Base-by-base conservation (phyloP, 92 coral and sea anemone genomes). In the Montipora capitata region DNA sequence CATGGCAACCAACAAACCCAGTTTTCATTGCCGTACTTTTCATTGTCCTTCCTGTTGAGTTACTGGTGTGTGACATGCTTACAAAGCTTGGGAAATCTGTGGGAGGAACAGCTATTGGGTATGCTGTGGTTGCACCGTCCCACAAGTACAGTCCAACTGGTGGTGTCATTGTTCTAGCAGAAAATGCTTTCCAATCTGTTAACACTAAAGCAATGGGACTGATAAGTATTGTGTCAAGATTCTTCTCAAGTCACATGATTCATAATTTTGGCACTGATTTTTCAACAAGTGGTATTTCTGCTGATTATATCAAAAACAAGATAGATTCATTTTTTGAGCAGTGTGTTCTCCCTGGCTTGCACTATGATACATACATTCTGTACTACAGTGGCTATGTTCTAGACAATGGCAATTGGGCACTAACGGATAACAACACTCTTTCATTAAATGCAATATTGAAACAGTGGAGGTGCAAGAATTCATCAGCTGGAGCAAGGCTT, bases 81-180 rank as follows among this genome's bases (percentile, higher is more conserved):
- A 87, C 98, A 40, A 98, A 96, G 83, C 94, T 98, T 57, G 99
- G 98, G 1, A 98, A 96, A 64, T 92, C 92, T 70, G 98, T 98
- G 64, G 98, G 99, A 9, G 99, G 99, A 42, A 98, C 99, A 80
- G 99, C 99, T 11, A 98, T 93, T 77, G 99, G 99, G 10, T 98
- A 98, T 85, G 99, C 99, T 43, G 88, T 98, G 16, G 96, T 98
- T 39, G 90, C 96, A 40, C 99, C 99, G 17, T 96, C 98, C 0
- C 96, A 98, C 77, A 85, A 86, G 49, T 96, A 92, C 81, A 92
- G 96, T 39, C 89, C 96, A 49, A 77, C 93, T 27, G 99, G 98
- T 8, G 77, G 91, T 12, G 82, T 94, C 14, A 88, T 94, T 56
- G 73, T 96, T 59, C 90, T 98, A 17, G 93, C 98, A 59, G 96